phyloP scores from a whole-genome alignment of 2,888 invertebrate genomes.

The Fragum whitleyi region DNA sequence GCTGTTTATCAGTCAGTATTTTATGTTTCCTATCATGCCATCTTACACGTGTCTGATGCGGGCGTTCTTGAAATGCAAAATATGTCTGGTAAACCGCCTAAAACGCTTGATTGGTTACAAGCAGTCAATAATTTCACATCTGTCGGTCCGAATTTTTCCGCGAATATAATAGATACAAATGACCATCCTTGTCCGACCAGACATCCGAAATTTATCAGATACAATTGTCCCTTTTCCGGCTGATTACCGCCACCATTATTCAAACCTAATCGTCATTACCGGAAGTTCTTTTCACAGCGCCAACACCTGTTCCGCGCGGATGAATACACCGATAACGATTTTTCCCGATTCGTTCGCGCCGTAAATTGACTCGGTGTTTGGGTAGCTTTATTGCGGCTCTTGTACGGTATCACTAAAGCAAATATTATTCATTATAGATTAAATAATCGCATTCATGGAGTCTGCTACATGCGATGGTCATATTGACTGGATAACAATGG shows the following conservation, averaged over 20 bases:
- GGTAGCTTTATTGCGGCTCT: constrained; percentile 22
- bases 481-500: constrained; percentile 17
- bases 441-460: constrained; percentile 20
- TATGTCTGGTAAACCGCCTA: background rate
- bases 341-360: constrained; percentile 11
- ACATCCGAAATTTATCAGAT: constrained; percentile 23
- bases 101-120: background rate
- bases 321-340: constrained; percentile 29
- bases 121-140: constrained; percentile 22
- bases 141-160: constrained; percentile 14
- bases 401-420: constrained; percentile 21
- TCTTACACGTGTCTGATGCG: background rate
- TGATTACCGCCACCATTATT: constrained; percentile 28
- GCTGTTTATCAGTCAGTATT: too few relatives aligned
- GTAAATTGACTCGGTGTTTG: constrained; percentile 29
- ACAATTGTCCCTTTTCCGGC: constrained; percentile 29
- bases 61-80: background rate
- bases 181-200: constrained; percentile 12
- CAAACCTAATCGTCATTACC: constrained; percentile 23
- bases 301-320: constrained; percentile 20
- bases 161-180: constrained; percentile 28
- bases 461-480: constrained; percentile 25
- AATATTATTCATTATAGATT: constrained; percentile 30
- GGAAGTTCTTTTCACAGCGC: constrained; percentile 25
- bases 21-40: too few relatives aligned